A percentile compares a stretch with the other conserved stretches of the same genome.
phyloP scores from a whole-genome alignment of 2,888 invertebrate genomes.

The Andrena marginata region DNA sequence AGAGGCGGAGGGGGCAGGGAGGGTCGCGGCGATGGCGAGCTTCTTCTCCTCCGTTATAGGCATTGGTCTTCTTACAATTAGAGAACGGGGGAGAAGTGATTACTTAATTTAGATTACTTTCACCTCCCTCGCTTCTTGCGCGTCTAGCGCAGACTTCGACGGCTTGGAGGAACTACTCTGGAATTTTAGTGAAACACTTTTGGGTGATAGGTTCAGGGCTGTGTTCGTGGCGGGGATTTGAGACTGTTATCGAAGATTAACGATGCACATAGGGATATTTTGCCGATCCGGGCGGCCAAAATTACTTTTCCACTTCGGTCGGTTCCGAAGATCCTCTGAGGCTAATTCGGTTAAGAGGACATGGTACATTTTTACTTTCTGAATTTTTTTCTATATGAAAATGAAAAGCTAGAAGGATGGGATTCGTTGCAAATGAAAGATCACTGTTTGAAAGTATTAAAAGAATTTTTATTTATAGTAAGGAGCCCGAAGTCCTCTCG shows the following conservation, averaged over 20 bases:
- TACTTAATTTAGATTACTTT: conserved; percentile 74
- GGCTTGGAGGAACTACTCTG: conserved; percentile 9
- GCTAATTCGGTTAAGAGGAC: too few species aligned
- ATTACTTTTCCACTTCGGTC: too few species aligned
- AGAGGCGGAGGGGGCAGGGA: background rate
- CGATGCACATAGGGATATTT: too few species aligned
- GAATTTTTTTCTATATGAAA: too few species aligned
- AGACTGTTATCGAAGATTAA: background rate
- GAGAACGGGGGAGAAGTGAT: conserved; percentile 49
- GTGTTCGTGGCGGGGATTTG: background rate
- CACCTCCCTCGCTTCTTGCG: conserved; percentile 38
- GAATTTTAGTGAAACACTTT: background rate
- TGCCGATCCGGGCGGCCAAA: too few species aligned
- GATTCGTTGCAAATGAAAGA: too few species aligned
- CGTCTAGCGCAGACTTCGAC: conserved; percentile 14
- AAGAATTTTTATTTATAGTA: too few species aligned
- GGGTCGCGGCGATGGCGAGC: conserved; percentile 25
- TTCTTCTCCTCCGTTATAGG: conserved; percentile 23
- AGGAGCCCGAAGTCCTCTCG: too few species aligned
- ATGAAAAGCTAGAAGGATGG: too few species aligned
- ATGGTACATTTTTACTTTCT: too few species aligned
- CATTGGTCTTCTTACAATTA: conserved; percentile 33
- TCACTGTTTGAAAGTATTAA: too few species aligned
- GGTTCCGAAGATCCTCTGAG: too few species aligned
- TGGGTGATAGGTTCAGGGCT: background rate